Conservation (phyloP, 2,113 vertebrate genomes). For the Cyprinodon tularosa region DNA sequence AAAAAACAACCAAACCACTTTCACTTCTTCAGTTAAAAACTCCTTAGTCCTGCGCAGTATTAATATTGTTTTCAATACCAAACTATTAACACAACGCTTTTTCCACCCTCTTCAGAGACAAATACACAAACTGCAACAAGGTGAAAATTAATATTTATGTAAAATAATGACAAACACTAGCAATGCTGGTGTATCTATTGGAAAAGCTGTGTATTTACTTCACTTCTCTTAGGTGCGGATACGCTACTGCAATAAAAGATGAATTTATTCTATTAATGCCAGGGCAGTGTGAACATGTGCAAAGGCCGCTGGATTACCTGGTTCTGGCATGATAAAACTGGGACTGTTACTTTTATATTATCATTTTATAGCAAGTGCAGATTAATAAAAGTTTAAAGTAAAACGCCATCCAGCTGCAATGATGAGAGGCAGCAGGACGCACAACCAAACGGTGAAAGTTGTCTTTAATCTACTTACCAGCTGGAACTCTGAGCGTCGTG, state of each 20-base stretch:
- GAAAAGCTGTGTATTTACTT: too few relatives aligned
- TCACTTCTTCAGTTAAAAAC: too few relatives aligned
- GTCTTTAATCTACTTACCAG: conserved; percentile 85
- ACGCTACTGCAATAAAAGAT: not conserved
- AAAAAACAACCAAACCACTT: too few relatives aligned
- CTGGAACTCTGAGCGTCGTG: conserved; percentile 92
- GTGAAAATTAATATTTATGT: too few relatives aligned
- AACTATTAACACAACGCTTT: too few relatives aligned
- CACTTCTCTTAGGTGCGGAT: not conserved
- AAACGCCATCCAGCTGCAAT: not conserved
- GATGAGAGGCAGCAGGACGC: not conserved
- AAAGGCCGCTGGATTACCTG: too few relatives aligned
- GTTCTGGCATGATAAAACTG: not conserved
- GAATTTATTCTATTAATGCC: not conserved
- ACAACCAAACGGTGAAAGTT: not conserved
- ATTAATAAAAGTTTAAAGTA: not conserved
- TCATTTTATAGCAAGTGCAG: not conserved
- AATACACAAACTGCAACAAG: too few relatives aligned
- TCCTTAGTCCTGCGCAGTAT: too few relatives aligned
- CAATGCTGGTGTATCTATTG: too few relatives aligned
- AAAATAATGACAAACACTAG: too few relatives aligned
- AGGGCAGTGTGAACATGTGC: not conserved
- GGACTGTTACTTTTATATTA: not conserved
- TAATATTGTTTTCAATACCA: too few relatives aligned
- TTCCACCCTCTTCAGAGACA: too few relatives aligned